These are phyloP conservation scores for Gymnocypris eckloni DNA, from an alignment of 2,797 vertebrate species.

Conservation along the genomic window DNA sequence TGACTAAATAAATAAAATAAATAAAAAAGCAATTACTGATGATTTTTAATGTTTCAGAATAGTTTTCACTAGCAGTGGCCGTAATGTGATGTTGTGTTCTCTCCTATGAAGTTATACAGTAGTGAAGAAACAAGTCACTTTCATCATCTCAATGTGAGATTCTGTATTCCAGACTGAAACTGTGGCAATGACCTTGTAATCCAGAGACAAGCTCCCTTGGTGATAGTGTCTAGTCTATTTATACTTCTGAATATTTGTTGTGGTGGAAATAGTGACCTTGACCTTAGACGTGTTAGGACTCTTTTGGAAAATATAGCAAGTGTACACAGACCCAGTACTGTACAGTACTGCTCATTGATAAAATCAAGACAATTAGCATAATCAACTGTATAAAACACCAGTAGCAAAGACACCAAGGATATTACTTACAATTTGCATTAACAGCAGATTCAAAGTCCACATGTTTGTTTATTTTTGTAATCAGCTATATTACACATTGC, in stretches of 20 bases:
- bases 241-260: constrained; percentile 30
- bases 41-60: not conserved
- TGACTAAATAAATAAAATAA: too few species aligned
- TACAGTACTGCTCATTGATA: not conserved
- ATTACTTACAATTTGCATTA: not conserved
- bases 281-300: constrained; percentile 1
- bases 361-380: not conserved
- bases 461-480: not conserved
- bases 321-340: not conserved
- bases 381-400: not conserved
- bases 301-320: not conserved
- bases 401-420: not conserved
- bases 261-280: constrained; percentile 34
- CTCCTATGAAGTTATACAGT: not conserved
- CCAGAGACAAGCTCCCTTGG: constrained; percentile 32
- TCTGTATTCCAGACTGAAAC: constrained; percentile 16
- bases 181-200: constrained; percentile 35
- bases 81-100: not conserved
- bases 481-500: not conserved
- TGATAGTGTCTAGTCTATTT: constrained; percentile 42
- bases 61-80: not conserved
- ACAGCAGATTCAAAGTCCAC: not conserved
- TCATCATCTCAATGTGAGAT: not conserved
- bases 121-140: constrained; percentile 3
- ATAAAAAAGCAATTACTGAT: not conserved